Evolutionary conservation across 1,140 invertebrate species (phyloP).

Genomic region (Pristionchus pacificus): DNA sequence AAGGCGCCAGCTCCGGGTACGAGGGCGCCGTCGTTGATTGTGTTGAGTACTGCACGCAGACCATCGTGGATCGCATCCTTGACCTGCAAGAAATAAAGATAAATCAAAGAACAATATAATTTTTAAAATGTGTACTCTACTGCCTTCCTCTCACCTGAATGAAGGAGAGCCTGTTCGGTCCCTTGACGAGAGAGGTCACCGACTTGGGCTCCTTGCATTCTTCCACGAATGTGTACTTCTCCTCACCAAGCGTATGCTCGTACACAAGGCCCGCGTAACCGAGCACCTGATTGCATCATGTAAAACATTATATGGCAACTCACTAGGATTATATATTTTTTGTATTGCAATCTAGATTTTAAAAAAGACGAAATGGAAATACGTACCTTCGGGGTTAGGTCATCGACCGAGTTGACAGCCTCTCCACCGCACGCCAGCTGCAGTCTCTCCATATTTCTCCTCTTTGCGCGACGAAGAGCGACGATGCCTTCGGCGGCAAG

Average conservation of each 20-base stretch:
- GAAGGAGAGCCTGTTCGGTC: constrained; percentile 90
- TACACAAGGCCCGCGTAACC: constrained; percentile 92
- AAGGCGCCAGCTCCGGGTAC: constrained; percentile 94
- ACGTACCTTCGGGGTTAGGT: constrained; percentile 75
- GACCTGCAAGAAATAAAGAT: constrained; percentile 71
- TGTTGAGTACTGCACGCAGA: constrained; percentile 89
- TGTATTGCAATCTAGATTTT: no score
- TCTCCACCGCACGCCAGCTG: constrained; percentile 87
- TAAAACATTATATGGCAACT: no score
- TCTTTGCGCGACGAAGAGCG: constrained; percentile 86
- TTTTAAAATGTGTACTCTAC: no score
- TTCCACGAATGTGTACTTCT: constrained; percentile 84
- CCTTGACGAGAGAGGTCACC: constrained; percentile 92
- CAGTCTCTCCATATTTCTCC: constrained; percentile 96
- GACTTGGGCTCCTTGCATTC: constrained; percentile 90
- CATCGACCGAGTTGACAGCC: constrained; percentile 94
- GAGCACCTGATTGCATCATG: no score
- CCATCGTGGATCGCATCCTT: constrained; percentile 97
- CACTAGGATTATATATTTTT: no score
- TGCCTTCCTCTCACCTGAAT: constrained; percentile 9
- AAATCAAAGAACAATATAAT: no score
- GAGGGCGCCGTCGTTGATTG: constrained; percentile 80
- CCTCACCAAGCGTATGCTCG: constrained; percentile 76
- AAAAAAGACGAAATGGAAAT: no score
- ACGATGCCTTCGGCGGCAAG: constrained; percentile 92